Base-by-base conservation (phyloP, 1,140 invertebrate genomes). In the Pogonomyrmex californicus region DNA sequence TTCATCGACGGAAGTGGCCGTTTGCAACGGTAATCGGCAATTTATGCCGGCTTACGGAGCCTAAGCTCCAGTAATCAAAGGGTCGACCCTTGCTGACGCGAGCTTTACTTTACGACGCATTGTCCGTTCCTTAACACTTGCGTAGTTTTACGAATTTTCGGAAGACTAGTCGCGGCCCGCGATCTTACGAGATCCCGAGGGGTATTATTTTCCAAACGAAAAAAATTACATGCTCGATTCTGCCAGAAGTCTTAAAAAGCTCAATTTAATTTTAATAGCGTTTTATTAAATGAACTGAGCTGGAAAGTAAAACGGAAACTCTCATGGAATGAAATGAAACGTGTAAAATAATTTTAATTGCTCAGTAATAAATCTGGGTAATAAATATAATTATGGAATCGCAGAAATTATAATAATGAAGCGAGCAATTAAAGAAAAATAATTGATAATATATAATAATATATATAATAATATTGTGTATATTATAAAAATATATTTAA, bases 21-120 rank as follows among this genome's bases (percentile, higher is more conserved):
- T 86, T 81, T 86, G 63, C 85, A 79, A 81, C 85, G 60, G 73
- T 85, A 76, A 85, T 85, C 58, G 82, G 47, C 82, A 85, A 85
- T 85, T 85, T 85, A 85, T 85, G 73, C 60, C n/a, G 68, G 51
- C 66, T 83, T 60, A 41, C 68, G n/a, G 54, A 41, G 79, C 17
- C 41, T 17, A 83, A 83, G 68, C 68, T 83, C n/a, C 54, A 62
- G 30, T 83, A 73, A 83, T 83, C 68, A 83, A 83, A 83, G 79
- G 68, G 54, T 38, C 17, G 12, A 38, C 6, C 12, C 65, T 79
- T 58, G 41, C 30, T 60, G 54, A 83, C 68, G 54, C n/a, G 51
- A 38, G 66, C 73, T 60, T 58, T 33, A 82, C 38, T 82, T 33
- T 38, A 4, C 51, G 30, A 41, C 38, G 66, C 41, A 70, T 56